Conservation (phyloP, 2,113 vertebrate species). For the Arizona elegans region DNA sequence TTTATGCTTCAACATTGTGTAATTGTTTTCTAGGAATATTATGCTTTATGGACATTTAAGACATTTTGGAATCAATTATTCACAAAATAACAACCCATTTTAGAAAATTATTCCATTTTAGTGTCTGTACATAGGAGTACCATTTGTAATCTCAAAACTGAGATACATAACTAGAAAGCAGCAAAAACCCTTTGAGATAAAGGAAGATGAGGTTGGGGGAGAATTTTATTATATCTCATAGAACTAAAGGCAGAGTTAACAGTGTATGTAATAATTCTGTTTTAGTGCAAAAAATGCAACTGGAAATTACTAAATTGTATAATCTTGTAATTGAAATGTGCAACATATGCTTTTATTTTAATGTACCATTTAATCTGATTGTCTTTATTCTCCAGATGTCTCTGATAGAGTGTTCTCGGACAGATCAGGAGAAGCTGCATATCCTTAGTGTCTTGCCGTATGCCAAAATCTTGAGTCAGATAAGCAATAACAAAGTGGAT, state of each 20-base stretch:
- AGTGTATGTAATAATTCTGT: background rate
- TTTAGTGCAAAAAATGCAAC: background rate
- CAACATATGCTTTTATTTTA: background rate
- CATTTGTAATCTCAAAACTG: background rate
- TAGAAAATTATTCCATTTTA: background rate
- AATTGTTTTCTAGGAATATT: background rate
- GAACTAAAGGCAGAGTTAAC: background rate
- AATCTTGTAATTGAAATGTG: background rate
- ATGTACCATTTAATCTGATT: background rate
- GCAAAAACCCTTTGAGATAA: background rate
- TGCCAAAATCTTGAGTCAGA: slow-evolving; percentile 75
- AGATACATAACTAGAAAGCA: background rate
- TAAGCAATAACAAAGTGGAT: slow-evolving; percentile 68
- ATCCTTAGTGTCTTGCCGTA: slow-evolving; percentile 78
- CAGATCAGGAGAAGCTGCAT: slow-evolving; percentile 65
- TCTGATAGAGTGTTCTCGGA: slow-evolving; percentile 72
- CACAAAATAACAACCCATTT: background rate
- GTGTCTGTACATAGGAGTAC: background rate
- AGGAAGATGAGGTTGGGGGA: background rate
- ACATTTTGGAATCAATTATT: too few species aligned
- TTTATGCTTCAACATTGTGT: background rate
- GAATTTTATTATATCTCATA: background rate
- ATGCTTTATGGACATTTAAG: too few species aligned
- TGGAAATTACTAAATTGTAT: background rate
- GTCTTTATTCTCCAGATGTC: slow-evolving; percentile 63